Conservation (phyloP, 2,113 vertebrate genomes). For the Petaurus breviceps region DNA sequence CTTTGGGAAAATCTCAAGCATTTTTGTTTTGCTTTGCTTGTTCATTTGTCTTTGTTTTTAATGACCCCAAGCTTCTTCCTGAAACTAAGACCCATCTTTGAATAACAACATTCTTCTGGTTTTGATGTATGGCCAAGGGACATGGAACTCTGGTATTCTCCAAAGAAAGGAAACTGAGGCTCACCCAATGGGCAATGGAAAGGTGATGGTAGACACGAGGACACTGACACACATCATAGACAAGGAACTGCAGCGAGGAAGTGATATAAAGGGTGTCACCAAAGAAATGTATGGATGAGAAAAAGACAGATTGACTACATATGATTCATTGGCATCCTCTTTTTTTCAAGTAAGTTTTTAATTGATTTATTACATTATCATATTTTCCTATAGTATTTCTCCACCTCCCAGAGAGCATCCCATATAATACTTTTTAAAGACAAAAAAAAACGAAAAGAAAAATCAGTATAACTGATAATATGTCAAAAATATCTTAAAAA, state of each 20-base stretch:
- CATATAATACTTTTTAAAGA: not conserved
- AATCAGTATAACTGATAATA: not conserved
- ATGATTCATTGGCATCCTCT: not conserved
- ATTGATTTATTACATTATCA: not conserved
- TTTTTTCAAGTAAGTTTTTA: not conserved
- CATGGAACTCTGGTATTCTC: not conserved
- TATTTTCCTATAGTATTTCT: not conserved
- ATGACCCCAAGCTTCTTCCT: not conserved
- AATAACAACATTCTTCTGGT: not conserved
- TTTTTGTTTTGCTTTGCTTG: not conserved
- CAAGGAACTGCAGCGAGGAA: not conserved
- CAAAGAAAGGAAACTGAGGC: not conserved
- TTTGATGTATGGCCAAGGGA: not conserved
- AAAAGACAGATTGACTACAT: not conserved
- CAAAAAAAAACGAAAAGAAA: not conserved
- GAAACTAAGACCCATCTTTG: not conserved
- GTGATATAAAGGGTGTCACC: not conserved
- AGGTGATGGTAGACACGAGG: not conserved
- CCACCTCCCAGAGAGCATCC: not conserved
- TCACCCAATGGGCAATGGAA: not conserved
- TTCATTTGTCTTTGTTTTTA: not conserved
- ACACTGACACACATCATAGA: not conserved
- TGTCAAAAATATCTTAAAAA: not conserved
- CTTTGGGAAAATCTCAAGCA: not conserved
- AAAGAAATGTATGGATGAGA: not conserved